phyloP scores from a whole-genome alignment of 2,888 invertebrate genomes.

The Phengaris alcon region DNA sequence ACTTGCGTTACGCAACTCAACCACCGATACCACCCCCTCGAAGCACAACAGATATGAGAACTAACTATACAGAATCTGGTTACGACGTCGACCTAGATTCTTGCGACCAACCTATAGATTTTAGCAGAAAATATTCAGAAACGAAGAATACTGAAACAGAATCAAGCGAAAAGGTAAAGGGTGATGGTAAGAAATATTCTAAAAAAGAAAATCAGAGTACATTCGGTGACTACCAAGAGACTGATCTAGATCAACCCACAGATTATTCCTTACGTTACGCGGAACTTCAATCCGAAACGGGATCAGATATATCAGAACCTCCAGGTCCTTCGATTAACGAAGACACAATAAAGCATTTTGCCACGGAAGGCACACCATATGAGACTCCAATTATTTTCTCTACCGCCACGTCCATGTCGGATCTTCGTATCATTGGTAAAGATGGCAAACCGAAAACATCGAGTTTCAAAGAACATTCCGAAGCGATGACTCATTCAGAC shows the following conservation, averaged over 20 bases:
- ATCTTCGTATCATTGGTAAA: constrained; percentile 82
- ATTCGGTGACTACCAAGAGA: constrained; percentile 89
- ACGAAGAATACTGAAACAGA: constrained; percentile 66
- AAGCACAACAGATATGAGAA: constrained; percentile 67
- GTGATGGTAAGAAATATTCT: constrained; percentile 54
- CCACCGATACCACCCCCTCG: constrained; percentile 71
- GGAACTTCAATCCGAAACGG: constrained; percentile 87
- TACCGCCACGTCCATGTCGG: constrained; percentile 93
- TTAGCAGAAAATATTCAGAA: constrained; percentile 84
- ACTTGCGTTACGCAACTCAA: constrained; percentile 60
- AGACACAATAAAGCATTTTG: constrained; percentile 94
- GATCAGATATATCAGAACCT: constrained; percentile 74
- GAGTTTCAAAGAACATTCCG: constrained; percentile 63
- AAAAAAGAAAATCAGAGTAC: constrained; percentile 65
- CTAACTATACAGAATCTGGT: constrained; percentile 78
- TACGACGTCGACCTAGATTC: constrained; percentile 82
- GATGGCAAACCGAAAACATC: constrained; percentile 60
- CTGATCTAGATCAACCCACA: constrained; percentile 94
- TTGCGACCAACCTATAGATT: constrained; percentile 86
- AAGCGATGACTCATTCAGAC: constrained; percentile 73
- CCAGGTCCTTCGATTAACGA: constrained; percentile 80
- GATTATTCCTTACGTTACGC: constrained; percentile 94
- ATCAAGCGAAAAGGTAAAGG: constrained; percentile 54
- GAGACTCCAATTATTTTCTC: constrained; percentile 90
- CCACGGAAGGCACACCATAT: constrained; percentile 94